phyloP scores from a whole-genome alignment of 2,797 vertebrate genomes.

The Jordanella pulchra region DNA sequence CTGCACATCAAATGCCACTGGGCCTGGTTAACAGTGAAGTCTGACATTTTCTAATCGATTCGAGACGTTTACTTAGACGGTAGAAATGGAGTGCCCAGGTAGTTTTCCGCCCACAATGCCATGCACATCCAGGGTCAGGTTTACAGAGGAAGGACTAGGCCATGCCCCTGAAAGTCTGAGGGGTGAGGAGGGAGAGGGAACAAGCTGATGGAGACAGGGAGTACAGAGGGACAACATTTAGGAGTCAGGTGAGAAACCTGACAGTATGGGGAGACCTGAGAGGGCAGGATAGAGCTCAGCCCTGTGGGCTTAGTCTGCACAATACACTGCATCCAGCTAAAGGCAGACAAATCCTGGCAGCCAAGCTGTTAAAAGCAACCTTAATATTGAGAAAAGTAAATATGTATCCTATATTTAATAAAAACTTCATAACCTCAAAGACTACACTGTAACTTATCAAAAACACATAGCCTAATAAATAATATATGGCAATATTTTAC shows the following conservation, averaged over 20 bases:
- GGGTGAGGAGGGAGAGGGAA: conserved; percentile 89
- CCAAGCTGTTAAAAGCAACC: conserved; percentile 24
- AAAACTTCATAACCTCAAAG: conserved; percentile 7
- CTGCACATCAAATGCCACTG: conserved; percentile 32
- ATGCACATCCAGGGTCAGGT: conserved; percentile 79
- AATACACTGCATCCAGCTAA: conserved; percentile 46
- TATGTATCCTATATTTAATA: neutral
- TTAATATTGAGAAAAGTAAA: conserved; percentile 5
- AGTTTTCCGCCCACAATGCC: conserved; percentile 88
- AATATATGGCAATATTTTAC: no score
- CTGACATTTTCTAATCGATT: conserved; percentile 37
- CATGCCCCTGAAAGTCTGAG: conserved; percentile 82
- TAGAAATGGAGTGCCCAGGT: conserved; percentile 80
- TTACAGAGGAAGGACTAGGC: conserved; percentile 60
- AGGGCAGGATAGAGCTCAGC: conserved; percentile 57
- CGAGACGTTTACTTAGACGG: conserved; percentile 36
- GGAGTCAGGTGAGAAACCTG: conserved; percentile 66
- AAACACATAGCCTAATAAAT: conserved; percentile 4
- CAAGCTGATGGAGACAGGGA: conserved; percentile 89
- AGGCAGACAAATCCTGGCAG: conserved; percentile 19
- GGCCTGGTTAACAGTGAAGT: conserved; percentile 19
- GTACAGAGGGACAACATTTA: conserved; percentile 76
- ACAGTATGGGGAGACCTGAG: conserved; percentile 65
- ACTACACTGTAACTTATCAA: neutral
- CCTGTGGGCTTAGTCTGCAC: conserved; percentile 47